These are phyloP conservation scores for Notarius quadriscutis DNA, from an alignment of 2,113 vertebrate genomes.

Conservation along the genomic window DNA sequence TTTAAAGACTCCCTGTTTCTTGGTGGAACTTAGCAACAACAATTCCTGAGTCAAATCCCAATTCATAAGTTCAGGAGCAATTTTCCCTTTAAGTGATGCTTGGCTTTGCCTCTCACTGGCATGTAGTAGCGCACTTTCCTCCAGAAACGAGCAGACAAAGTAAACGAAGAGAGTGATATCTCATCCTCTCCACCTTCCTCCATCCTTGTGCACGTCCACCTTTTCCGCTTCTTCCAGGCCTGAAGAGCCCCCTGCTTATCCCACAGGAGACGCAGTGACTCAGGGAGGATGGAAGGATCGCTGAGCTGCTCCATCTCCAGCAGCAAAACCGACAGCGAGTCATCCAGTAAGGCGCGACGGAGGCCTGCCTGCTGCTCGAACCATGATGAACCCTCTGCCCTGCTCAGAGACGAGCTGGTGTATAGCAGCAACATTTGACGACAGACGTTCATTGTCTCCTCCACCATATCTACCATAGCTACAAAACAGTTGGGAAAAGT, in stretches of 20 bases:
- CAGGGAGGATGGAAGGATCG: slow-evolving; percentile 72
- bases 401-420: slow-evolving; percentile 64
- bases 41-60: neutral
- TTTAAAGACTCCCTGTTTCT: neutral
- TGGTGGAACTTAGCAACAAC: neutral
- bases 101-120: slow-evolving; percentile 74
- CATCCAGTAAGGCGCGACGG: slow-evolving; percentile 78
- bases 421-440: slow-evolving; percentile 81
- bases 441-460: slow-evolving; percentile 78
- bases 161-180: slow-evolving; percentile 47
- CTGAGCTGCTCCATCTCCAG: slow-evolving; percentile 80
- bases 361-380: slow-evolving; percentile 75
- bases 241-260: slow-evolving; percentile 80
- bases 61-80: slow-evolving; percentile 58
- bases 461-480: slow-evolving; percentile 78
- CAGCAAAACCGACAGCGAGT: slow-evolving; percentile 79
- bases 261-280: slow-evolving; percentile 81
- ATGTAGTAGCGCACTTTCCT: slow-evolving; percentile 84
- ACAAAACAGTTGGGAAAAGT: slow-evolving; percentile 12
- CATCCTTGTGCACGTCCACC: slow-evolving; percentile 26
- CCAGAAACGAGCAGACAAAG: slow-evolving; percentile 77
- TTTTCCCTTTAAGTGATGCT: slow-evolving; percentile 43
- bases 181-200: slow-evolving; percentile 4
- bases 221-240: slow-evolving; percentile 73
- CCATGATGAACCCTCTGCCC: slow-evolving; percentile 59